Conservation (phyloP, 1,140 invertebrate genomes). For the Eubasilissa regina region DNA sequence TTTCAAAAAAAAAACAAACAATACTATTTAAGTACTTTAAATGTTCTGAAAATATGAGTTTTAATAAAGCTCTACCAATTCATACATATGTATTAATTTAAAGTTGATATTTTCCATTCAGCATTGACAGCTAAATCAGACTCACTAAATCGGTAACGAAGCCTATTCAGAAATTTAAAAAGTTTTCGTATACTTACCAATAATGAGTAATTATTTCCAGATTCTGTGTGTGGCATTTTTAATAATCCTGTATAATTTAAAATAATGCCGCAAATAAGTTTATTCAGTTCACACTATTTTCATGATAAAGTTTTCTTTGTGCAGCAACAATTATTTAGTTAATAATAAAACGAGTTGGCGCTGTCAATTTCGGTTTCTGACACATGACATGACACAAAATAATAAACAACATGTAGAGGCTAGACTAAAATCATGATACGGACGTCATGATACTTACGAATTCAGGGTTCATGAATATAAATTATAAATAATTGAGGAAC, state of each 20-base stretch:
- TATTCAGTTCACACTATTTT: background rate
- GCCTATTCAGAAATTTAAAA: background rate
- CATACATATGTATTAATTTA: background rate
- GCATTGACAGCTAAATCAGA: background rate
- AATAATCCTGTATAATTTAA: background rate
- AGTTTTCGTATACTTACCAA: background rate
- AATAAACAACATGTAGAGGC: background rate
- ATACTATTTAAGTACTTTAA: background rate
- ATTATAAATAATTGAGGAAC: background rate
- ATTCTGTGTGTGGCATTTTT: slow-evolving; percentile 21
- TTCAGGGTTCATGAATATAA: background rate
- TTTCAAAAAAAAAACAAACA: background rate
- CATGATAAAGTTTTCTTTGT: background rate
- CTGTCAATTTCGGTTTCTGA: background rate
- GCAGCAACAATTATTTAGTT: background rate
- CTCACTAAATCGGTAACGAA: background rate
- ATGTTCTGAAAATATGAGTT: background rate
- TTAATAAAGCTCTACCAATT: background rate
- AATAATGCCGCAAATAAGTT: background rate
- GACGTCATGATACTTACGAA: background rate
- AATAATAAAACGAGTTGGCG: background rate
- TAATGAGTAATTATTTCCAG: slow-evolving; percentile 21
- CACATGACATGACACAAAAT: background rate
- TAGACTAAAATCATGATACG: background rate
- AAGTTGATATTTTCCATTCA: background rate